Conservation (phyloP, 2,797 vertebrate species). For the Pseudochirops cupreus region DNA sequence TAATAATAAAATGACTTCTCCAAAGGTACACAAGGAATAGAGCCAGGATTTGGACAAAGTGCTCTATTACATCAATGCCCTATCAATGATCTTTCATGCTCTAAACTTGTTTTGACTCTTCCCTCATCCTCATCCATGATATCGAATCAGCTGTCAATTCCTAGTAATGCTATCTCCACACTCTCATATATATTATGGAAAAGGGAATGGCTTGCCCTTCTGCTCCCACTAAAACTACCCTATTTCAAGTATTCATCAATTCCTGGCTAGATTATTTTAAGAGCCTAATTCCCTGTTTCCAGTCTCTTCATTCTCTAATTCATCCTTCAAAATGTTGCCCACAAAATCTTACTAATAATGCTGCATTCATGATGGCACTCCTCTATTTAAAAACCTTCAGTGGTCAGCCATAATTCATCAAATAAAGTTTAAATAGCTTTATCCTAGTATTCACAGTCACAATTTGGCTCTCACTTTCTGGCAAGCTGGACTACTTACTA, state of each 20-base stretch:
- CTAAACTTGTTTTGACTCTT: background rate
- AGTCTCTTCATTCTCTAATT: background rate
- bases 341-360: background rate
- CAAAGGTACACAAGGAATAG: background rate
- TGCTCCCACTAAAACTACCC: background rate
- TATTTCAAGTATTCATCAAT: background rate
- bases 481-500: background rate
- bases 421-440: background rate
- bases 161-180: background rate
- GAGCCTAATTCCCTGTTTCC: background rate
- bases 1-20: background rate
- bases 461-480: background rate
- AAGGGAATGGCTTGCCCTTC: background rate
- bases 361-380: background rate
- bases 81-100: background rate
- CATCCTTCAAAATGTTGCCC: background rate
- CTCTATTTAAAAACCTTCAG: background rate
- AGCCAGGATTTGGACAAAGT: background rate
- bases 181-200: background rate
- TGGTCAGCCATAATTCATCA: background rate
- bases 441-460: background rate
- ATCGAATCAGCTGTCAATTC: background rate
- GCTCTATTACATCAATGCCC: background rate
- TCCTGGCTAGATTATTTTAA: background rate
- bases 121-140: background rate